These are phyloP conservation scores for Neosilurus hyrtlii DNA, from an alignment of 2,797 vertebrate genomes.

Conservation along the genomic window DNA sequence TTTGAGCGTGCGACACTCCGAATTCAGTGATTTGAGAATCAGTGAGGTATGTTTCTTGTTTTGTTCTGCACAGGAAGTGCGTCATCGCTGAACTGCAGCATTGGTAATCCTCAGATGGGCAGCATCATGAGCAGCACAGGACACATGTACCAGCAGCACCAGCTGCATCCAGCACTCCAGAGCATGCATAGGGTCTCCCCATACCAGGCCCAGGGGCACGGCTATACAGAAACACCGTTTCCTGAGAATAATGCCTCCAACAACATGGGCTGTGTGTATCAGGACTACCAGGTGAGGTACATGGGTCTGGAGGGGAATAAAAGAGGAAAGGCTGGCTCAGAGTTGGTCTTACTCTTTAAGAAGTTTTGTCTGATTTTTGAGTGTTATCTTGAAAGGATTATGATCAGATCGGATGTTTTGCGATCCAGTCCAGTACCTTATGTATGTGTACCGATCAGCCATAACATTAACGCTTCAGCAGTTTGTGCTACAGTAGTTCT, in stretches of 20 bases:
- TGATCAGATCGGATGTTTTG: not conserved
- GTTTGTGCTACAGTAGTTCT: too few species aligned
- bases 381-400: not conserved
- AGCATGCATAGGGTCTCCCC: constrained; percentile 77
- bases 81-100: constrained; percentile 79
- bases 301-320: not conserved
- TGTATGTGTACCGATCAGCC: not conserved
- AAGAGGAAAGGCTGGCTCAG: not conserved
- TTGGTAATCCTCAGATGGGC: constrained; percentile 82
- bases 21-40: not conserved
- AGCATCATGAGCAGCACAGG: constrained; percentile 74
- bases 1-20: not conserved
- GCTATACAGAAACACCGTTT: constrained; percentile 76
- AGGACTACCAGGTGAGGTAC: constrained; percentile 88
- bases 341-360: not conserved
- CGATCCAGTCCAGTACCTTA: not conserved
- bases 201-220: constrained; percentile 80
- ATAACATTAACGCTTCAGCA: too few species aligned
- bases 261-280: constrained; percentile 92
- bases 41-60: not conserved
- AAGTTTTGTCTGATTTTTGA: not conserved
- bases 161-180: constrained; percentile 82
- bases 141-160: constrained; percentile 80
- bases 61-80: constrained; percentile 77
- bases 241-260: constrained; percentile 74